Base-by-base conservation (phyloP, 1,140 invertebrate species). In the Chrysomallon squamiferum region DNA sequence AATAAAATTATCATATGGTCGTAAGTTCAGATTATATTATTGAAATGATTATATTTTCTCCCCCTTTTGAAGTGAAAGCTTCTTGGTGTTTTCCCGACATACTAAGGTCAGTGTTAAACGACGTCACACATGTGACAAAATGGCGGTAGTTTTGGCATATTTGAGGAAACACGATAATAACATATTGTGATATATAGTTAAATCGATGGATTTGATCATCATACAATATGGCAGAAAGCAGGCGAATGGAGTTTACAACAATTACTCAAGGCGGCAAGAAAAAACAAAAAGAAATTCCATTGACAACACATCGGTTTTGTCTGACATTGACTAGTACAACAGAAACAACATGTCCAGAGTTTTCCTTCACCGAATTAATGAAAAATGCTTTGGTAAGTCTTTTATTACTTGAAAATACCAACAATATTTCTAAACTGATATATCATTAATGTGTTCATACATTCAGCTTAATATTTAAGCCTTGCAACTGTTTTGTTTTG, bases 331-430 rank as follows among this genome's bases (percentile, higher is more conserved):
- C 85, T 59, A 89, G 90, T 79, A 89, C 89, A 15, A 90, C 88
- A 79, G 89, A 90, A 80, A 86, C 87, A 83, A 87, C 86, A 82
- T 90, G 87, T 85, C 88, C 89, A 59, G 89, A 90, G 85, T 90
- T 88, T 86, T 90, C 88, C 84, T 91, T 89, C 84, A 85, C 86
- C 75, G 87, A 90, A 70, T 87, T 90, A 73, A 81, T 90, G 72
- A 88, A 87, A 82, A 79, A 86, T 77, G 86, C 84, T 73, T 87
- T 89, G 88, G 89, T 90, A 85, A 89, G 87, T 54, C 15, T 38
- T 38, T 38, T 38, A 38, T 38, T 38, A 38, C n/a, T 27, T 54
- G 22, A 15, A 54, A 54, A 54, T 30, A 27, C 3, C 50, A 54
- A 15, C 50, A 54, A 54, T 27, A 54, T 54, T 25, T 54, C 50